Base-by-base conservation (phyloP, 2,888 invertebrate genomes). In the Xylota segnis region DNA sequence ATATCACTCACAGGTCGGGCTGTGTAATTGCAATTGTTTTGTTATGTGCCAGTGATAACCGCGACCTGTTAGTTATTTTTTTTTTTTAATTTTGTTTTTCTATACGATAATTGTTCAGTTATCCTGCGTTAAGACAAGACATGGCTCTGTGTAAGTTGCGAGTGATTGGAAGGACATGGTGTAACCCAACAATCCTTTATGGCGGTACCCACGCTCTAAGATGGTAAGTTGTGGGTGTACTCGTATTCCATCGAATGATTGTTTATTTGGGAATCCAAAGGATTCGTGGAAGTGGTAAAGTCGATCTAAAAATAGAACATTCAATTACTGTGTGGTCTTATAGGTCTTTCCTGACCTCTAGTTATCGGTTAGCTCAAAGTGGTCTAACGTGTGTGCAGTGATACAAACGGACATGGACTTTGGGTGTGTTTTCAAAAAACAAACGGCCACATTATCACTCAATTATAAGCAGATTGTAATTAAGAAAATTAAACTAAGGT, bases 71-170 rank as follows among this genome's bases (percentile, higher is more conserved):
- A 12, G 5, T 2, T n/a, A 14, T 3, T 14, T 4, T 27, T 29
- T 54, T n/a, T 32, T n/a, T 56, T 29, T 16, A 14, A 16, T 16
- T 10, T 50, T 45, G 14, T 16, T 14, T 45, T 14, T 10, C 12
- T 32, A 34, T 16, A 16, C 40, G 9, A 54, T 4, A n/a, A 12
- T 5, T 40, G 0, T 43, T 61, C 7, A 27, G 14, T 61, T 43
- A 7, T 14, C 2, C 3, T 7, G 6, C 14, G 6, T 14, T 5
- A n/a, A 43, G 32, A 2, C 9, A 12, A 5, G 1, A 32, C 29
- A 32, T 72, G 77, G 66, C 43, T 45, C 14, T 77, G 0, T 59
- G 52, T 9, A 77, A 61, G 61, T 23, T 83, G 32, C 71, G 66
- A 14, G 9, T 34, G 9, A 18, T 72, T 6, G 54, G 56, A 54